Evolutionary conservation across 1,140 invertebrate genomes (phyloP).

Genomic region (Araneus ventricosus): DNA sequence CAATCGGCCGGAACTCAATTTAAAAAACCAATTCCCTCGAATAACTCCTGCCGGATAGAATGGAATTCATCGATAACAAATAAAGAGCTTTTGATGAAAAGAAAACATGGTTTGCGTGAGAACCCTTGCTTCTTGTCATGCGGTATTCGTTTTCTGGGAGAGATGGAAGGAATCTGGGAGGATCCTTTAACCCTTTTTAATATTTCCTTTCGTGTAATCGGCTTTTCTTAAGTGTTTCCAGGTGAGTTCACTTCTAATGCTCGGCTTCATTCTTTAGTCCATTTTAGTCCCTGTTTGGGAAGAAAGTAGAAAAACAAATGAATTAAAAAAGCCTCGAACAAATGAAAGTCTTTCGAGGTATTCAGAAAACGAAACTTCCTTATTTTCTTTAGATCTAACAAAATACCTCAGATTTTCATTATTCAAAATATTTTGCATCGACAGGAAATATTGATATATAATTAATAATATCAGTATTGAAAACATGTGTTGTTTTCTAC

Average conservation of each 20-base stretch:
- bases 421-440: no score
- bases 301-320: no score
- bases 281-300: no score
- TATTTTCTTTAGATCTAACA: no score
- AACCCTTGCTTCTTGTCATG: conserved; percentile 11
- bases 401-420: no score
- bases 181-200: conserved; percentile 8
- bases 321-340: no score
- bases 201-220: conserved; percentile 19
- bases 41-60: conserved; percentile 13
- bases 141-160: background rate
- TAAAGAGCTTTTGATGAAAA: conserved; percentile 36
- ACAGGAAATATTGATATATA: no score
- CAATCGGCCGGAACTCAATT: conserved; percentile 32
- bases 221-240: conserved; percentile 12
- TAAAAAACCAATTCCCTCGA: conserved; percentile 27
- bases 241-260: background rate
- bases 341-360: no score
- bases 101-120: background rate
- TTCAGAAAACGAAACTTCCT: no score
- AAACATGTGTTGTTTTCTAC: no score
- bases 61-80: conserved; percentile 38
- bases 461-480: no score
- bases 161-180: background rate
- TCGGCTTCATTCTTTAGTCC: no score